Evolutionary conservation across 2,113 vertebrate genomes (phyloP), one percentile per base, ranked within the genome.

Genomic region (Salvelinus namaycush): DNA sequence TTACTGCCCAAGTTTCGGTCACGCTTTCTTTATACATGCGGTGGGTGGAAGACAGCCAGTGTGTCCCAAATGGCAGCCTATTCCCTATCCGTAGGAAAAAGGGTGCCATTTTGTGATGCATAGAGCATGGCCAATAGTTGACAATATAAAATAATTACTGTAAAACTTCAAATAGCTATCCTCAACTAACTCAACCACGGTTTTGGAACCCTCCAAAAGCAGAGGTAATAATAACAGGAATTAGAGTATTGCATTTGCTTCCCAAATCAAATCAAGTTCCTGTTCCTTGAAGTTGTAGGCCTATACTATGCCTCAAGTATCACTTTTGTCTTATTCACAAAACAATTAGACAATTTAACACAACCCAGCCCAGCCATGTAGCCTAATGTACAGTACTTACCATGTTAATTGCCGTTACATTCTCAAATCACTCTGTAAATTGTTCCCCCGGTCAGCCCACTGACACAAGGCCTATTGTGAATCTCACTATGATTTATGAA

Each of bases 391-490:
- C n/a, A 49, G 68, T n/a, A 24, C 68, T 70, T 48, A 27, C n/a
- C 39, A 49, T 26, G 34, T 13, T 70, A 44, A 70, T 51, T 49
- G 34, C 39, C n/a, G 6, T 48, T 70, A 12, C 39, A 14, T 6
- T 49, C 44, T 49, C 34, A 69, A 69, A 44, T 69, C 29, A 18
- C 34, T 69, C 68, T 44, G 34, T 68, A 68, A 39, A 68, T 68
- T 34, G 67, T 69, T 11, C 68, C 34, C 34, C 34, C 13, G 18
- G 39, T n/a, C 14, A 18, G 26, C 26, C 11, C 26, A 29, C 24
- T 29, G 68, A 69, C 34, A 69, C 34, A 31, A 39, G 68, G 49
- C 44, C 68, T 49, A 70, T 70, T 49, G 68, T 49, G n/a, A 49
- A 49, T 44, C 29, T 70, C 44, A 14, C 24, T 13, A 11, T 70